Evolutionary conservation across 2,888 invertebrate genomes (phyloP).

Genomic region (Rosalia funebris): DNA sequence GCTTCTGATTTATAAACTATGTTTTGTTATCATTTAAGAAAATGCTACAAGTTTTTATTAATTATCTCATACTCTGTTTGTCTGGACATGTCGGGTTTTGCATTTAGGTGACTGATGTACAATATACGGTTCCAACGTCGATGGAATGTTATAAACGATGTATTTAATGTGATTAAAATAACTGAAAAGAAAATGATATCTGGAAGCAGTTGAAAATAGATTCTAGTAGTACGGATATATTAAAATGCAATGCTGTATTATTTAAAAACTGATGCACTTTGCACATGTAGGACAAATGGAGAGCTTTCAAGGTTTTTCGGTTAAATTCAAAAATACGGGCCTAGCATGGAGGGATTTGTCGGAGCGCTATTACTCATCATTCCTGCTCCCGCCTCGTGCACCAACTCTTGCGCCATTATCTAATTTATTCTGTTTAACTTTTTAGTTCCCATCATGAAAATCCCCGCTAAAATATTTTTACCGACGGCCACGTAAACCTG

Average conservation of each 20-base stretch:
- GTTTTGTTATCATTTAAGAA: too few species aligned
- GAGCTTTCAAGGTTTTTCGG: conserved; percentile 1
- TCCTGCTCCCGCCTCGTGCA: background rate
- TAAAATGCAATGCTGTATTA: background rate
- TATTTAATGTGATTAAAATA: background rate
- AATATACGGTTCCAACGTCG: too few species aligned
- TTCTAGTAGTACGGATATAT: background rate
- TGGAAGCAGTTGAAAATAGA: too few species aligned
- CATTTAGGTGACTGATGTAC: too few species aligned
- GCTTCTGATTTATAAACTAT: too few species aligned
- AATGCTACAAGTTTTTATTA: too few species aligned
- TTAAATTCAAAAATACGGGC: conserved; percentile 14
- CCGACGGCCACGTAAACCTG: background rate
- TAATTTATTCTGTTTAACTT: conserved; percentile 20
- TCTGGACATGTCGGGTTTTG: too few species aligned
- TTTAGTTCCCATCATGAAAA: conserved; percentile 17
- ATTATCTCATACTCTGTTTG: too few species aligned
- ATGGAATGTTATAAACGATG: too few species aligned
- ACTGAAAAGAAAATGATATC: background rate
- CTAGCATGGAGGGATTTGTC: conserved; percentile 12
- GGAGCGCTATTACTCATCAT: conserved; percentile 13
- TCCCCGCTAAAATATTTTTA: conserved; percentile 6
- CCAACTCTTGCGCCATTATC: conserved; percentile 8
- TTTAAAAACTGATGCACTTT: background rate
- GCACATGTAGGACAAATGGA: background rate